Base-by-base conservation (phyloP, 2,888 invertebrate genomes). In the Eledona agricola region DNA sequence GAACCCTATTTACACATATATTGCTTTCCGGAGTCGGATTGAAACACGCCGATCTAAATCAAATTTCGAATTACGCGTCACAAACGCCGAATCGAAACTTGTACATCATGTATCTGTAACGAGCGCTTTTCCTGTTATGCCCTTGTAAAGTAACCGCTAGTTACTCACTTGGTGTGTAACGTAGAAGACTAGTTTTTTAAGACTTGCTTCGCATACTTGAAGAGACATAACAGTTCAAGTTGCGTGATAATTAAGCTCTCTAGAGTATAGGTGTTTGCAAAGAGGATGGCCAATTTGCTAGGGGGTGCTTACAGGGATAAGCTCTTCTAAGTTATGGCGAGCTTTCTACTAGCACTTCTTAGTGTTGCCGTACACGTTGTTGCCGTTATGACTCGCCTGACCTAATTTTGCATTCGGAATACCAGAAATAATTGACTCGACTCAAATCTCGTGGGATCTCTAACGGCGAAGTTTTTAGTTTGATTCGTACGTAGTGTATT, bases 221-320 rank as follows among this genome's bases (percentile, higher is more conserved):
- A 50, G 10, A 29, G 34, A 19, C 28, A 20, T 22, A 37, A 47
- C n/a, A n/a, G n/a, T n/a, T n/a, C n/a, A n/a, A n/a, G n/a, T n/a
- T n/a, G 35, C 32, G 40, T 11, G 26, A 42, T 51, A 51, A 51
- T 51, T 51, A 51, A 51, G 51, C 51, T 35, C 43, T 42, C 35
- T 43, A 43, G 34, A 35, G 35, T 42, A 35, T 25, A 50, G 50
- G 50, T 43, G 42, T 47, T 37, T 35, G 34, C 11, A 20, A 35
- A 34, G 31, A 42, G 42, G 51, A 34, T 42, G 17, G 51, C 42
- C 51, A 51, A 51, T 51, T 51, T 51, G 51, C 43, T 16, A n/a
- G n/a, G 7, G 40, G 10, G 40, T 40, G 17, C 40, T 40, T 28
- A 28, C 51, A n/a, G 26, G 32, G 34, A 26, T 51, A 51, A 51